Conservation (phyloP, 2,113 vertebrate genomes). For the Atlantisia rogersi region DNA sequence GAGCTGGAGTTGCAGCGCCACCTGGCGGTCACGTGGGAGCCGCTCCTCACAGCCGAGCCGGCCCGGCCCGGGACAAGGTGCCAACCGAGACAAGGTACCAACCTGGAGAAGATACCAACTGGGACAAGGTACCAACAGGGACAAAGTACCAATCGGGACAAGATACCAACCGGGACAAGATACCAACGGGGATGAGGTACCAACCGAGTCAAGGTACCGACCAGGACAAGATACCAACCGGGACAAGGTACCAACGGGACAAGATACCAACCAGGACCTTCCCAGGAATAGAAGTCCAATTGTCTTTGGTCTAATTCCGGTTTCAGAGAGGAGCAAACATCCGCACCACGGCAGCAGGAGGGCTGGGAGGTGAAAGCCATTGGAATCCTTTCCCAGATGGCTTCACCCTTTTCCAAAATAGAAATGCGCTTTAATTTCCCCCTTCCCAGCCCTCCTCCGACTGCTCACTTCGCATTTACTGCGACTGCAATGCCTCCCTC, state of each 20-base stretch:
- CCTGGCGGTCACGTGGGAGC: slow-evolving; percentile 52
- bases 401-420: neutral
- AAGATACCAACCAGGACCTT: slow-evolving; percentile 53
- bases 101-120: neutral
- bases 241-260: neutral
- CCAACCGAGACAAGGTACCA: slow-evolving; percentile 25
- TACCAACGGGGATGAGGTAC: neutral
- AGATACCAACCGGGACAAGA: slow-evolving; percentile 59
- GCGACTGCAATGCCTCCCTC: neutral
- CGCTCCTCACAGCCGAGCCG: neutral
- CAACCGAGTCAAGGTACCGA: neutral
- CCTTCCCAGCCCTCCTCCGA: neutral
- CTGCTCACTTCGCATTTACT: neutral
- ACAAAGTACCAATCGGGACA: slow-evolving; percentile 24
- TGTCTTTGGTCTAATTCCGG: slow-evolving; percentile 67
- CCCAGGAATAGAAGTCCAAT: neutral
- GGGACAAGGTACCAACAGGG: slow-evolving; percentile 49
- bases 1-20: slow-evolving; percentile 67
- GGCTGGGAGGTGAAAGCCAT: neutral
- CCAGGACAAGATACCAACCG: slow-evolving; percentile 32
- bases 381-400: neutral
- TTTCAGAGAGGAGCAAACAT: neutral
- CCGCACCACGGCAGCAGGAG: neutral
- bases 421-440: neutral
- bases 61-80: neutral